Base-by-base conservation (phyloP, 2,797 vertebrate species). In the Oreortyx pictus region DNA sequence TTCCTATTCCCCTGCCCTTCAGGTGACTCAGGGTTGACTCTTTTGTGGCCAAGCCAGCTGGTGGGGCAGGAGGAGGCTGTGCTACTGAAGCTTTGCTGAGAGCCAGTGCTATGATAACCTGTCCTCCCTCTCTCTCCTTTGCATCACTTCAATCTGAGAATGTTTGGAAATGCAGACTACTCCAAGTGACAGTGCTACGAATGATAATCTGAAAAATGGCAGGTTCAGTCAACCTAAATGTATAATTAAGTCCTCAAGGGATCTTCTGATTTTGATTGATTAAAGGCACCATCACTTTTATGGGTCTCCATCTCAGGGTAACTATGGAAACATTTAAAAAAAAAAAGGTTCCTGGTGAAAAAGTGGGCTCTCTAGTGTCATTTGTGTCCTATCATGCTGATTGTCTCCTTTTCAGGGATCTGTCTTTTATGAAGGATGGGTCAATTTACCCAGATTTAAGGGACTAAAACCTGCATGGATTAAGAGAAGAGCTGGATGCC, bases 91-190 rank as follows among this genome's bases (percentile, higher is more conserved):
- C 4, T 72, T 56, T 73, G n/a, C 84, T 68, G 62, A 20, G 64
- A 49, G 59, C 22, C 6, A 12, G 4, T 6, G 20, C 49, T 33
- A 27, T 1, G 3, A 9, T 8, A 35, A 1, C 27, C 24, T 1
- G 1, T 11, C 41, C 41, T 74, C 44, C 41, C 35, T 5, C 64
- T 52, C 43, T 62, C 27, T 81, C 35, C 41, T 2, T 5, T 4
- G 1, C 31, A 67, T 61, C 54, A 4, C 10, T 17, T 25, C 73
- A 29, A 1, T 5, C 67, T 24, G 20, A 41, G 59, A 81, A 46
- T 7, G 0, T 4, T 8, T 2, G 2, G 78, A 79, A 8, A 7
- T 5, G 19, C 14, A 35, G 74, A 31, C 11, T 64, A 4, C 17
- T 68, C 59, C 71, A 29, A 46, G 5, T 20, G 75, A 52, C 79